These are phyloP conservation scores for Semaprochilodus insignis DNA, from an alignment of 2,797 vertebrate species.

Conservation along the genomic window DNA sequence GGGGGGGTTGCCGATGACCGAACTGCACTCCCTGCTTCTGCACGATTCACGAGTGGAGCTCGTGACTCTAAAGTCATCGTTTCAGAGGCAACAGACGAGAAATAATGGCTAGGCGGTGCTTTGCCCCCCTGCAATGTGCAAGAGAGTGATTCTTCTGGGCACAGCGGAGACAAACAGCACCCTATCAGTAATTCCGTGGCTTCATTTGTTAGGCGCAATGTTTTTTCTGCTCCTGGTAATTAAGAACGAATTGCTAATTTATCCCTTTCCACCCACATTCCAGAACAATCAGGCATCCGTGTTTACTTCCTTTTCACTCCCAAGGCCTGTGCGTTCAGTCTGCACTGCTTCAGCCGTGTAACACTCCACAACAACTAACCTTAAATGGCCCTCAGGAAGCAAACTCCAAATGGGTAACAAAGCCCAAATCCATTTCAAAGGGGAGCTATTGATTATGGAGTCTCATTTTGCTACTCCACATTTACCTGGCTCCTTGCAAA, in stretches of 20 bases:
- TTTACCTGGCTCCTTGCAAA: not conserved
- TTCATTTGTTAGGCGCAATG: slow-evolving; percentile 56
- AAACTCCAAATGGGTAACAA: not conserved
- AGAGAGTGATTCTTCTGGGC: slow-evolving; percentile 5
- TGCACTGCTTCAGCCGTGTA: not conserved
- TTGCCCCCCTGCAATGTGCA: slow-evolving; percentile 20
- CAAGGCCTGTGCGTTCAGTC: not conserved
- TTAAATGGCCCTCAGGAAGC: slow-evolving; percentile 59
- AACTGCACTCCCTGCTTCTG: not conserved
- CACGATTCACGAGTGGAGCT: slow-evolving; percentile 10
- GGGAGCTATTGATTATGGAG: not conserved
- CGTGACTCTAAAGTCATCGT: slow-evolving; percentile 6
- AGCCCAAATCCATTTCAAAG: not conserved
- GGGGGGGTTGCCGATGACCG: not conserved
- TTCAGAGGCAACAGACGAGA: slow-evolving; percentile 23
- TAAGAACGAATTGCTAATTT: slow-evolving; percentile 65
- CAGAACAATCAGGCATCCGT: slow-evolving; percentile 46
- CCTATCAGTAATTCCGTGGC: slow-evolving; percentile 47
- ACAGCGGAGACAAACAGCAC: slow-evolving; percentile 1
- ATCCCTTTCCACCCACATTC: slow-evolving; percentile 57
- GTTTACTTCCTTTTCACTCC: slow-evolving; percentile 40
- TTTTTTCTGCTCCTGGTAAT: slow-evolving; percentile 58
- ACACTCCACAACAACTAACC: slow-evolving; percentile 19
- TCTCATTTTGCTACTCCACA: not conserved
- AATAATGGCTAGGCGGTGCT: slow-evolving; percentile 38